Base-by-base conservation (phyloP, 2,113 vertebrate genomes). In the Mobula hypostoma region DNA sequence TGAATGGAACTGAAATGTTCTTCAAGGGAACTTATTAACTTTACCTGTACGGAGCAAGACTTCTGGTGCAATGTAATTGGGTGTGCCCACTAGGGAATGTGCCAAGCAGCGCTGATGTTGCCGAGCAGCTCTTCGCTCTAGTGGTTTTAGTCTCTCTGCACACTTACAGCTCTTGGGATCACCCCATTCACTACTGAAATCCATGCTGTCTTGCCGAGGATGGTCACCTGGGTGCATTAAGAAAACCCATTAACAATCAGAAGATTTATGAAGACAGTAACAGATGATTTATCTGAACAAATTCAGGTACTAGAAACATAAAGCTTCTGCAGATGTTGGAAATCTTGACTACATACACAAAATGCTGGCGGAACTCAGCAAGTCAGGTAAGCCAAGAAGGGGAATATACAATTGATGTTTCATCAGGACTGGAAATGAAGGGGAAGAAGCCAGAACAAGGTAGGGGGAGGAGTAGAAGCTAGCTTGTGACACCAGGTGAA, bases 181-280 rank as follows among this genome's bases (percentile, higher is more conserved):
- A 7, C 98, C 98, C 99, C 99, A 99, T 27, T 99, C 98, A 14
- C 96, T 99, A 96, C 99, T 99, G 96, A 99, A 99, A 97, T 99
- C 99, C 99, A 99, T 99, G 85, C 99, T 99, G 96, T 99, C 99
- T 95, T 99, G 98, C 58, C 99, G 97, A 88, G 97, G 97, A 0
- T 99, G 99, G 94, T 99, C 98, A 93, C 99, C 98, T 99, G 94
- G 0, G 94, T 56, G 76, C 48, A 74, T 88, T 94, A 80, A 63
- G 78, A 66, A 87, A 79, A 94, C 24, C 63, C 68, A 68, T 94
- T 74, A 70, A 83, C 27, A 63, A 87, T 66, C 80, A 79, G 94
- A 27, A 14, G 63, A 19, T 68, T n/a, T 88, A 14, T 66, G 29
- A 88, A n/a, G 61, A 66, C 63, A 11, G 27, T 12, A 32, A 90